Evolutionary conservation across 2,113 vertebrate genomes (phyloP), one percentile per base, ranked within the genome.

Genomic region (Rutilus rutilus): DNA sequence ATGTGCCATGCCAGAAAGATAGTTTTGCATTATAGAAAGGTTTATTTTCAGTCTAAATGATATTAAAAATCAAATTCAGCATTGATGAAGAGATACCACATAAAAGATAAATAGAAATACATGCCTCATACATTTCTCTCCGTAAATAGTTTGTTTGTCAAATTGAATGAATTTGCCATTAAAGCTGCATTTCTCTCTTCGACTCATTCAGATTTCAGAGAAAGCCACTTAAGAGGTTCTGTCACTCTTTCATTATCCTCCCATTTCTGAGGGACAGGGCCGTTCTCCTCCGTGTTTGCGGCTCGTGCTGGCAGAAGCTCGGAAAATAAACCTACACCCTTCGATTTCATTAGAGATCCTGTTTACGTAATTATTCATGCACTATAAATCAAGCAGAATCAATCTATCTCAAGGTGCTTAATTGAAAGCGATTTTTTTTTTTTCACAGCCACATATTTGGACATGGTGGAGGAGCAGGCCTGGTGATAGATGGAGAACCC

Each of bases 381-480:
- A 89, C 95, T 95, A 98, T 98, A 97, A 99, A 99, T 98, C 96
- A 98, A 97, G 95, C 95, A 93, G 89, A 90, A 94, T 93, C 95
- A 97, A 95, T 97, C 95, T 95, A 97, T 95, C 96, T 94, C 93
- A 93, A 93, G 95, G 95, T 93, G 95, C 94, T 97, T 98, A 98
- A 98, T 98, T 98, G 97, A 99, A 97, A 97, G 96, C 95, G 95
- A 96, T 96, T 96, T 96, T 96, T 95, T 96, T 96, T 95, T 95
- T 94, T 59, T 17, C 57, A 69, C 39, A 15, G 10, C 19, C 60
- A 71, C 59, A 36, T 71, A 94, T 94, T 95, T 94, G 93, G 95
- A 95, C 95, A 94, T 95, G 94, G 90, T 94, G 94, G 93, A 92
- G 94, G 95, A 93, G 95, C 42, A 52, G 90, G 94, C 92, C 95